Conservation (phyloP, 2,888 invertebrate genomes). For the Cyrtodaria siliqua region DNA sequence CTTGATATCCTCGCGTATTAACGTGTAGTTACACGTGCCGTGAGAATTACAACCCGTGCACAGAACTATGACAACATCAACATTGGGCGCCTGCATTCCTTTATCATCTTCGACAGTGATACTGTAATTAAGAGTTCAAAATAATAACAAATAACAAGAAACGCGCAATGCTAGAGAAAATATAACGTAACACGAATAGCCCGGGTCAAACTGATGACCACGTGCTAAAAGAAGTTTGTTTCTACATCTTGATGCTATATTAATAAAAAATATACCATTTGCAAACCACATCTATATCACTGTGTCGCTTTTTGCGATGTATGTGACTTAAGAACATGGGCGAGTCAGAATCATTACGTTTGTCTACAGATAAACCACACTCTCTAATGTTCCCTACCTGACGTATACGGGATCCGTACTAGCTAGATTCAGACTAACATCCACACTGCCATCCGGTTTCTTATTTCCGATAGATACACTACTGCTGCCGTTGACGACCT, state of each 20-base stretch:
- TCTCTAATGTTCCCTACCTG: slow-evolving; percentile 25
- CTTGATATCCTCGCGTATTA: slow-evolving; percentile 7
- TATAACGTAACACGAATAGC: too few relatives aligned
- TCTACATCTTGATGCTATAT: too few relatives aligned
- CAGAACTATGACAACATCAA: slow-evolving; percentile 54
- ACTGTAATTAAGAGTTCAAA: slow-evolving; percentile 28
- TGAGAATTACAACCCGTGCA: slow-evolving; percentile 65
- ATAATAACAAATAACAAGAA: too few relatives aligned
- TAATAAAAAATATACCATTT: too few relatives aligned
- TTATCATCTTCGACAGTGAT: slow-evolving; percentile 26
- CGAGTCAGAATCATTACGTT: too few relatives aligned
- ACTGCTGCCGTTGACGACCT: slow-evolving; percentile 20
- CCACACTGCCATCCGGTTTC: slow-evolving; percentile 20
- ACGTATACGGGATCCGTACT: slow-evolving; percentile 27
- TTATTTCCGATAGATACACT: slow-evolving; percentile 23
- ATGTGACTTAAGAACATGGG: too few relatives aligned
- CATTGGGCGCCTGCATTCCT: slow-evolving; percentile 17
- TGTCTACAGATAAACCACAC: too few relatives aligned
- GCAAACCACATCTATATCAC: too few relatives aligned
- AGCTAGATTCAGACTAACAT: slow-evolving; percentile 33
- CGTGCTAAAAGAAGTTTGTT: too few relatives aligned
- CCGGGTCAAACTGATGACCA: too few relatives aligned
- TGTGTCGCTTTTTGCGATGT: too few relatives aligned
- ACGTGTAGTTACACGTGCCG: slow-evolving; percentile 40
- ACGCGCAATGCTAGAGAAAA: too few relatives aligned